Conservation (phyloP, 2,113 vertebrate genomes). For the Lasiurus borealis region DNA sequence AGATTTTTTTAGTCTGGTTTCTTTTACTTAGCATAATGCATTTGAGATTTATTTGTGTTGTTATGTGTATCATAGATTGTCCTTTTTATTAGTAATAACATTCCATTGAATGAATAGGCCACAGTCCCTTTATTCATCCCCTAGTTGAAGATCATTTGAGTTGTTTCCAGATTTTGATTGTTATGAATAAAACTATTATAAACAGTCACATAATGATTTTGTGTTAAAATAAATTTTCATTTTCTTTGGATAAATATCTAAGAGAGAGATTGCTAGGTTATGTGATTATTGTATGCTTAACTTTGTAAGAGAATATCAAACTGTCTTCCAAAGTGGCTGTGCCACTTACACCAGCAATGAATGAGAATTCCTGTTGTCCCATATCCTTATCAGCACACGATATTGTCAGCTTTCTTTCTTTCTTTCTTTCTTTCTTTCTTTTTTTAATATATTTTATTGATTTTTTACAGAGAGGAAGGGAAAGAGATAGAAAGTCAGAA, state of each 20-base stretch:
- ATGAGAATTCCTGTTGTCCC: neutral
- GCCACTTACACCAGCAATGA: neutral
- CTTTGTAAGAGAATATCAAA: neutral
- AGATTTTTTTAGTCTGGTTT: neutral
- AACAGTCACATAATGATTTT: neutral
- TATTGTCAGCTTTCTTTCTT: neutral
- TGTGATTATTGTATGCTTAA: slow-evolving; percentile 16
- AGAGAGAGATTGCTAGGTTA: neutral
- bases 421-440: too few relatives aligned
- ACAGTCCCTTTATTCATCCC: neutral
- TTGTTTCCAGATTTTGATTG: slow-evolving; percentile 47
- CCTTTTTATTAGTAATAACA: neutral
- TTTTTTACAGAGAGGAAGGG: too few relatives aligned
- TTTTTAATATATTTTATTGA: too few relatives aligned
- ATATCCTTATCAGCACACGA: neutral
- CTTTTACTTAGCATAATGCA: neutral
- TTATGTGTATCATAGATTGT: neutral
- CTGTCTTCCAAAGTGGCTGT: slow-evolving; percentile 21
- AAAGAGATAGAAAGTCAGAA: too few relatives aligned
- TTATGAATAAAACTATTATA: slow-evolving; percentile 29
- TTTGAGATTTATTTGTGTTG: neutral
- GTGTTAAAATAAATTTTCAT: slow-evolving; percentile 30
- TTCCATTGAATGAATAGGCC: neutral
- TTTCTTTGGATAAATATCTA: slow-evolving; percentile 17
- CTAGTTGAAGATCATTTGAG: neutral